Base-by-base conservation (phyloP, 2,113 vertebrate genomes). In the Lagopus muta region DNA sequence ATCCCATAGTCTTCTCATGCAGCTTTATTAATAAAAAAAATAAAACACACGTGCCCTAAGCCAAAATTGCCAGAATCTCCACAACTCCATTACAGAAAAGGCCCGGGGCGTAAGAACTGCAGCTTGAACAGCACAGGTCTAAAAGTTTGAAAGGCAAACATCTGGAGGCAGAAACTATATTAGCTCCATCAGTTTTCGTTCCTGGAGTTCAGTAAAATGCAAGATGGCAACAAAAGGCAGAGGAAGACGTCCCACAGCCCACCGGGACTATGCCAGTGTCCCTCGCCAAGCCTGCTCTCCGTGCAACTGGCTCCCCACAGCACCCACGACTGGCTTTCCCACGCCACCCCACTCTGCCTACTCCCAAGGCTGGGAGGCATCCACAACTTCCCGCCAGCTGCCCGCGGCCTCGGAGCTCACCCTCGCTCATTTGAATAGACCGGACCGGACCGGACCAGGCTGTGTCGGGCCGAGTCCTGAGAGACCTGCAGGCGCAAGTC, bases 381-480 rank as follows among this genome's bases (percentile, higher is more conserved):
- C 43, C 34, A 9, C 74, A 40, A 32, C 55, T 52, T 62, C 66
- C 82, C 60, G 10, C 75, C 55, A 25, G 34, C 21, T 8, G 43
- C 60, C 47, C 43, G 30, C 75, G 8, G 47, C 64, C 50, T 77
- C 57, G 69, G 21, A 28, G 48, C 91, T 92, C 81, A 93, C 93
- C 94, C 85, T 77, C 62, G 45, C 24, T 82, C 86, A 84, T 80
- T 79, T 71, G 69, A 76, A 36, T 11, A 47, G 27, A 25, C 65
- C 52, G 16, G 69, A 76, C 90, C 64, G 57, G 22, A 25, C 69
- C 52, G 62, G 28, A 89, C 76, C 67, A 43, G 57, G 77, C 89
- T 92, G 92, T 92, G 94, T 78, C 38, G 77, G 80, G 87, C 82
- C 75, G 83, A 93, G 72, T 1, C 87, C 52, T 5, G 62, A 79